These are phyloP conservation scores for Otus sunia DNA, from an alignment of 2,113 vertebrate genomes.

Conservation along the genomic window DNA sequence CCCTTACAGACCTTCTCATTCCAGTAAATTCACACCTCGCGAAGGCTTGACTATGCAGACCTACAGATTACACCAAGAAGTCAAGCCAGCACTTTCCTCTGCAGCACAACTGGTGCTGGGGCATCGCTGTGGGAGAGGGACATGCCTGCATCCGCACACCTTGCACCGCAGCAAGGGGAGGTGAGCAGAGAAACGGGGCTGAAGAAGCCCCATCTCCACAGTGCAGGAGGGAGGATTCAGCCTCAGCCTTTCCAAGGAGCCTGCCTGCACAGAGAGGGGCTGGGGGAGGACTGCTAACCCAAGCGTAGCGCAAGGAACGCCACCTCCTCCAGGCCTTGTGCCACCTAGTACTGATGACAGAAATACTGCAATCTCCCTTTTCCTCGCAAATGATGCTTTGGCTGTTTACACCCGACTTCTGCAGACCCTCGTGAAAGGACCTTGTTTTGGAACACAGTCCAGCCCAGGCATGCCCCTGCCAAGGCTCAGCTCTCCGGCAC, in stretches of 20 bases:
- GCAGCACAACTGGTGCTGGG: not conserved
- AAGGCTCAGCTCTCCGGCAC: not conserved
- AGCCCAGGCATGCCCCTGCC: not conserved
- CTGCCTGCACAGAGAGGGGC: too few species aligned
- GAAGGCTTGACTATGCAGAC: not conserved
- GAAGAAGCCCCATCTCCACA: not conserved
- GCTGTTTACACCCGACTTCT: not conserved
- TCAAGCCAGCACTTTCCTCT: not conserved
- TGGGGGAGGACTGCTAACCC: not conserved
- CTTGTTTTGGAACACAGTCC: not conserved
- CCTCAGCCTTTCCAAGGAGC: not conserved
- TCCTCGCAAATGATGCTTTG: not conserved
- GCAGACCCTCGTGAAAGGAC: not conserved
- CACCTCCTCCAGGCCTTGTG: not conserved
- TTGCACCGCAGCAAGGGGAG: fast-evolving
- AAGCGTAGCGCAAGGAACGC: fast-evolving
- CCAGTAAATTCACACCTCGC: not conserved
- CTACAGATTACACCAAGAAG: not conserved
- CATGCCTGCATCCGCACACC: fast-evolving
- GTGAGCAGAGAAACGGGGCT: fast-evolving
- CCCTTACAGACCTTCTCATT: not conserved
- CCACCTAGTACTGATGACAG: not conserved
- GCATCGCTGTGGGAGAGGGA: not conserved
- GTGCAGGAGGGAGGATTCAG: not conserved
- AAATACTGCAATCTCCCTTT: not conserved